phyloP scores from a whole-genome alignment of 2,113 vertebrate species.

The Oriolus oriolus region DNA sequence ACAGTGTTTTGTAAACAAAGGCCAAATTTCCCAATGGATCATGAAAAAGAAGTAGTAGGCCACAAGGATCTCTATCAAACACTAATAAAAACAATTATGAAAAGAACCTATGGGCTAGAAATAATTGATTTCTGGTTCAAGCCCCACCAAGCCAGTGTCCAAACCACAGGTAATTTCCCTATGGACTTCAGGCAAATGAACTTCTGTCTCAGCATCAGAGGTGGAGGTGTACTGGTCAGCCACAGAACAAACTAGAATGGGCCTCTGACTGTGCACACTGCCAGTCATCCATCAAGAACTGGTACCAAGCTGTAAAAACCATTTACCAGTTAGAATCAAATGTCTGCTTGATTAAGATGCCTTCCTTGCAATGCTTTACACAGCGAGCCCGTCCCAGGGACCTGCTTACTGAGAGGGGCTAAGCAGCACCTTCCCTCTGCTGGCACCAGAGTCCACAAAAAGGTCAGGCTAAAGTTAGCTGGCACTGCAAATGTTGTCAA shows the following conservation, averaged over 20 bases:
- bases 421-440: background rate
- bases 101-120: background rate
- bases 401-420: background rate
- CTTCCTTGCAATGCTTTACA: background rate
- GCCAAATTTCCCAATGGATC: background rate
- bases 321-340: background rate
- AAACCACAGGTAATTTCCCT: background rate
- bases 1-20: background rate
- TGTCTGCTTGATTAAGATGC: background rate
- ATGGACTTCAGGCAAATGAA: background rate
- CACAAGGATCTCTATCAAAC: background rate
- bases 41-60: background rate
- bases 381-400: background rate
- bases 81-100: background rate
- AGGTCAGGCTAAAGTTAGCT: background rate
- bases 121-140: background rate
- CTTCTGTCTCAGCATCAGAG: background rate
- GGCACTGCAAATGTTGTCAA: background rate
- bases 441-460: background rate
- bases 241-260: background rate
- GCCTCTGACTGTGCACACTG: background rate
- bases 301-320: background rate
- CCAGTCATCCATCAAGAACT: accelerated
- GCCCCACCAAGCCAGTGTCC: background rate
- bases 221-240: background rate